Evolutionary conservation across 2,888 invertebrate species (phyloP).

Genomic region (Drosophila prostipennis): DNA sequence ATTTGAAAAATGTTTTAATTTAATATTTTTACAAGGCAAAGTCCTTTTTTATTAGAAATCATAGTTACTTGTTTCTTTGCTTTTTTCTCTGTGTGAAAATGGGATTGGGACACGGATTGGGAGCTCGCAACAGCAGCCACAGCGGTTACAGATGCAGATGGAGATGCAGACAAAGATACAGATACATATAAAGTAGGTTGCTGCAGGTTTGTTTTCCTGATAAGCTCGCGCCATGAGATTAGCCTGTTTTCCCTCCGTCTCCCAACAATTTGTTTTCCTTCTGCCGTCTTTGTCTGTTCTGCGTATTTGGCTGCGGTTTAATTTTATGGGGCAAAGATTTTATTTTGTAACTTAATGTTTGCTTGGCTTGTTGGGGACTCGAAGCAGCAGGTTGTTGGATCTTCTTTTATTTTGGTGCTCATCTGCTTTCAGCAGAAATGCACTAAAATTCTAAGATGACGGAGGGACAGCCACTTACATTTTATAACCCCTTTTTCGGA

Average conservation of each 20-base stretch:
- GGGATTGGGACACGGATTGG: conserved; percentile 26
- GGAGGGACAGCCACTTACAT: conserved; percentile 49
- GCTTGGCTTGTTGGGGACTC: conserved; percentile 56
- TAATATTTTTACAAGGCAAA: too few species aligned
- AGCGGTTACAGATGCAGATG: conserved; percentile 44
- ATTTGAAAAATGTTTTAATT: too few species aligned
- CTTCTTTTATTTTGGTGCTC: conserved; percentile 11
- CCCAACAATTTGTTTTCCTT: conserved; percentile 25
- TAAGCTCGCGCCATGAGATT: conserved; percentile 66
- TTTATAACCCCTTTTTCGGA: conserved; percentile 48
- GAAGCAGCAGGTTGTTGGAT: conserved; percentile 66
- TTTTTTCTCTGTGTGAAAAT: conserved; percentile 6
- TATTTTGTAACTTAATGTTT: conserved; percentile 79
- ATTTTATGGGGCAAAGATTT: conserved; percentile 77
- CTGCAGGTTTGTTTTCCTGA: conserved; percentile 47
- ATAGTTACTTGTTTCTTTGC: background rate
- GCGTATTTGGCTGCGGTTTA: conserved; percentile 67
- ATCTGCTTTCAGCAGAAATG: conserved; percentile 48
- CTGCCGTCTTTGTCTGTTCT: conserved; percentile 36
- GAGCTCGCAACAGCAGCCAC: conserved; percentile 50
- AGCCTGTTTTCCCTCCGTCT: conserved; percentile 52
- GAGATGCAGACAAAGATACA: conserved; percentile 55
- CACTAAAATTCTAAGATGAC: conserved; percentile 25
- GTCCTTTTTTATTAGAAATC: too few species aligned
- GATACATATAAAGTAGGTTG: conserved; percentile 70